These are phyloP conservation scores for Germaria angustata DNA, from an alignment of 2,888 invertebrate species.

Conservation along the genomic window DNA sequence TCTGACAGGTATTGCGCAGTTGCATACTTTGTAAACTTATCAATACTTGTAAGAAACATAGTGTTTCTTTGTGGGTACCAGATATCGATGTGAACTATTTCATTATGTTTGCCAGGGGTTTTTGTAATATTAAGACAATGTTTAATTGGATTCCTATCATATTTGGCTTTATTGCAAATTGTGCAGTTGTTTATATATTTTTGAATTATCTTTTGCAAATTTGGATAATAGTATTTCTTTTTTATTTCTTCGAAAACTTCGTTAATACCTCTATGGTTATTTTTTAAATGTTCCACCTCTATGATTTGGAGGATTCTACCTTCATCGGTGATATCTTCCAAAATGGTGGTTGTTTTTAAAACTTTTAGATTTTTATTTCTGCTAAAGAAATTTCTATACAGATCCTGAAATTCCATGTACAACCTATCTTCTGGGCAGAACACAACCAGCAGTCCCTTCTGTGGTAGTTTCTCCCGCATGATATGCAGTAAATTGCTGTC, in stretches of 20 bases:
- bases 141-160: conserved; percentile 26
- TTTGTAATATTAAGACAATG: neutral
- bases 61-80: neutral
- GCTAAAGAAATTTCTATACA: neutral
- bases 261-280: too few relatives aligned
- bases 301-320: conserved; percentile 21
- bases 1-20: too few relatives aligned
- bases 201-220: conserved; percentile 11
- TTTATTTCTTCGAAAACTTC: too few relatives aligned
- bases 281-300: too few relatives aligned
- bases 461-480: conserved; percentile 8
- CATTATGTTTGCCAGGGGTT: neutral
- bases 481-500: conserved; percentile 1
- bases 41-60: neutral
- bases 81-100: neutral
- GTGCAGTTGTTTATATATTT: conserved; percentile 2
- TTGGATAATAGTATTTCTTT: conserved; percentile 24
- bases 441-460: neutral
- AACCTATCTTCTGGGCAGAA: neutral
- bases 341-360: neutral
- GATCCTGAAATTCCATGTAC: neutral
- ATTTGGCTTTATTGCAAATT: conserved; percentile 29
- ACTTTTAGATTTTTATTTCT: neutral
- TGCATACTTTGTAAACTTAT: neutral
- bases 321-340: neutral